Base-by-base conservation (phyloP, 2,797 vertebrate species). In the Avahi laniger region DNA sequence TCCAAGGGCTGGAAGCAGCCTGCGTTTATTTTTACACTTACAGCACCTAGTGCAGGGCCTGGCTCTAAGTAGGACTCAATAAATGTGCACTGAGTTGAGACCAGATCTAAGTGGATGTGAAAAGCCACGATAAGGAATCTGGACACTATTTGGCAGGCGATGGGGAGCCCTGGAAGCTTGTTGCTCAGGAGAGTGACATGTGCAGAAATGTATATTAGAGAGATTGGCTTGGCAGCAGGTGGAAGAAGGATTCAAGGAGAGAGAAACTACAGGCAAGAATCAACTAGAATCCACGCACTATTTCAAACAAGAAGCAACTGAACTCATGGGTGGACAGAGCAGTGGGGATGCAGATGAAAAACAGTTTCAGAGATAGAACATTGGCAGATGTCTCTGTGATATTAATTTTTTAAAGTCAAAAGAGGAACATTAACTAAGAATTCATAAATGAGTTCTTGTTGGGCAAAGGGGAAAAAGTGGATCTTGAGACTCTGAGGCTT, bases 71-170 rank as follows among this genome's bases (percentile, higher is more conserved):
- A 79, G 92, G 73, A 95, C 93, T 96, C 97, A 79, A 97, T 97
- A 97, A 97, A 97, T 97, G 97, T 97, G 97, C 97, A 96, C 67
- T 92, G 96, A 92, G 76, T 95, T 96, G 97, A 97, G 84, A 97
- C 97, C 89, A 85, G 94, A 94, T 93, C 95, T 97, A 97, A 98
- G 94, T 97, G 94, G 92, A 97, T 96, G 97, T 98, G 97, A 98
- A 97, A 97, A 96, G 97, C 93, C 96, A 24, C 22, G 93, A 93
- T 93, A 65, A 82, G 93, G 94, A 94, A 82, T 90, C 97, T 93
- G 89, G 84, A 94, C 1, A 48, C 48, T 84, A 76, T 94, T 93
- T 94, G 94, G 89, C 97, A 96, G 97, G 87, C 78, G 87, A 48
- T 41, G 83, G 94, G 76, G 89, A 94, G 93, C 83, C 14, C 4